Percentiles rank a stretch among this genome's conserved stretches.
These are phyloP conservation scores for Nesidiocoris tenuis DNA, from an alignment of 2,888 invertebrate genomes.

Conservation along the genomic window DNA sequence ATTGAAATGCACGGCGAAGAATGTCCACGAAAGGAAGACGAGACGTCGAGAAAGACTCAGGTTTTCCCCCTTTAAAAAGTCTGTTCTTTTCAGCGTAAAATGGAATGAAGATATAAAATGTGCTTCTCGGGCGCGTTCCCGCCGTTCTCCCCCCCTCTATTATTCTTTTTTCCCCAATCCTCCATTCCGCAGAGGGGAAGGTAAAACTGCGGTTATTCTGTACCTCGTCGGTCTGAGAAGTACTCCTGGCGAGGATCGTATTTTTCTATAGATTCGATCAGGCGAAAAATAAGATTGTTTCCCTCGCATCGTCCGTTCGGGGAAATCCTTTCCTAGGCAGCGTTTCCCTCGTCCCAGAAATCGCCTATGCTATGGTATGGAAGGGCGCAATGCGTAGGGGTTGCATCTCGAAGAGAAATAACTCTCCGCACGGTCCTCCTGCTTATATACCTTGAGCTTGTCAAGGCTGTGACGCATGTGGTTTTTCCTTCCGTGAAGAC, in stretches of 20 bases:
- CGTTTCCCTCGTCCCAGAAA: not conserved
- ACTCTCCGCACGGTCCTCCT: not conserved
- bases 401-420: not conserved
- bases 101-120: not conserved
- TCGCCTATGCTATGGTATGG: not conserved
- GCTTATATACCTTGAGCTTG: not conserved
- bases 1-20: not conserved
- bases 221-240: not conserved
- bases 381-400: not conserved
- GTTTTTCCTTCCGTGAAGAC: not conserved
- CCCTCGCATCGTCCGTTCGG: not conserved
- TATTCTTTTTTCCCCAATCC: not conserved
- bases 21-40: not conserved
- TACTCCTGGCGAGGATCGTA: not conserved
- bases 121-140: not conserved
- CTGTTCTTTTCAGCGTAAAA: not conserved
- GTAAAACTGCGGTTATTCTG: not conserved
- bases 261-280: conserved; percentile 15
- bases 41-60: not conserved
- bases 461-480: not conserved
- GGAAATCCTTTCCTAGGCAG: not conserved
- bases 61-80: not conserved
- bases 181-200: not conserved
- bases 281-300: conserved; percentile 21
- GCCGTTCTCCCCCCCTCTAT: not conserved